phyloP scores from a whole-genome alignment of 2,888 invertebrate species.

The Caenorhabditis becei region DNA sequence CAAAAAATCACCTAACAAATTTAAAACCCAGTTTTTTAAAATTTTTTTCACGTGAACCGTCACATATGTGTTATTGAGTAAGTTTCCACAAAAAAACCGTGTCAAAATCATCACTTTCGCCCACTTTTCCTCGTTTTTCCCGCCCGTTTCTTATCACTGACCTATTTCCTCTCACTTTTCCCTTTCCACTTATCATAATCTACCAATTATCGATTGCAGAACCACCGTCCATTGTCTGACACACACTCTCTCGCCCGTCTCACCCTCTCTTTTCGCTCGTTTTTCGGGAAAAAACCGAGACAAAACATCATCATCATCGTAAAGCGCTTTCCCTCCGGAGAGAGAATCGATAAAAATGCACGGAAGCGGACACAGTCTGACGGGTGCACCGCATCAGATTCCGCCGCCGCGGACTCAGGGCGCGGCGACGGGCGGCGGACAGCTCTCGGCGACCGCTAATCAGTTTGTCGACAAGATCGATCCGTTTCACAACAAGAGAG shows the following conservation, averaged over 20 bases:
- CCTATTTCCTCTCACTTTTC: constrained; percentile 9
- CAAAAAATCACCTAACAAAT: too few species aligned
- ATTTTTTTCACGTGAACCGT: not conserved
- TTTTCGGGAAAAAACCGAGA: not conserved
- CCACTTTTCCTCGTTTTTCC: not conserved
- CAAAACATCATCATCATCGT: not conserved
- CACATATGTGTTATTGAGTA: not conserved
- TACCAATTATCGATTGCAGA: not conserved
- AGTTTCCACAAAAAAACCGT: not conserved
- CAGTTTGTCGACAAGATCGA: constrained; percentile 97
- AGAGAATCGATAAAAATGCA: constrained; percentile 22
- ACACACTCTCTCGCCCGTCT: not conserved
- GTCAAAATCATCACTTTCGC: not conserved
- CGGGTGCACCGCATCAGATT: constrained; percentile 71
- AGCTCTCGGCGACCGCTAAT: constrained; percentile 80
- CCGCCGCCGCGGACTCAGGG: constrained; percentile 74
- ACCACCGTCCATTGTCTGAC: not conserved
- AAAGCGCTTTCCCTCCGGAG: not conserved
- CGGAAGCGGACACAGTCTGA: constrained; percentile 67
- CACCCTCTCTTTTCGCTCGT: not conserved
- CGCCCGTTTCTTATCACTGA: not conserved
- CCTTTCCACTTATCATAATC: constrained; percentile 11
- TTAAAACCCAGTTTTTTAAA: too few species aligned
- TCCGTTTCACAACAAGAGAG: constrained; percentile 95
- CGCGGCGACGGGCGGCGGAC: constrained; percentile 79